Percentiles rank a stretch among this genome's conserved stretches.
These are phyloP conservation scores for Prunella strophiata DNA, from an alignment of 2,797 vertebrate species.

Conservation along the genomic window DNA sequence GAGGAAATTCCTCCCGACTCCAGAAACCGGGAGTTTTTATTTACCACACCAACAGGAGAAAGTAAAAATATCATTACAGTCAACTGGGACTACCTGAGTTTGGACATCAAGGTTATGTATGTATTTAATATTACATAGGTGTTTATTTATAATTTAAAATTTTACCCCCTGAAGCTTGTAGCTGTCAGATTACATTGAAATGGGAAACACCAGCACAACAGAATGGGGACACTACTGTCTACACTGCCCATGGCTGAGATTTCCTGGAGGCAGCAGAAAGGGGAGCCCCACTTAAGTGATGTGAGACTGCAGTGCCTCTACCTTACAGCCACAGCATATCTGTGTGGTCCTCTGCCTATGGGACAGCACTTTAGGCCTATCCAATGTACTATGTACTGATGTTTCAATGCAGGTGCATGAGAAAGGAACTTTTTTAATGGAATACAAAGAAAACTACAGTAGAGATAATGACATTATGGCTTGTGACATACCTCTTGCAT, in stretches of 20 bases:
- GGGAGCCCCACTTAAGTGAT: not conserved
- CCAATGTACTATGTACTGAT: not conserved
- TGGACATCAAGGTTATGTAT: not conserved
- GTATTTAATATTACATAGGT: not conserved
- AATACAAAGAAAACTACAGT: not conserved
- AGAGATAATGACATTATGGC: not conserved
- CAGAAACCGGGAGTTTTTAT: too few species aligned
- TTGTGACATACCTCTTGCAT: not conserved
- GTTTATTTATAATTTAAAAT: not conserved
- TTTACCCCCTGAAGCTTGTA: not conserved
- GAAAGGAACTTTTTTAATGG: not conserved
- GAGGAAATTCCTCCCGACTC: not conserved
- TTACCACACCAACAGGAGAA: not conserved
- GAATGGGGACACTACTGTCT: not conserved
- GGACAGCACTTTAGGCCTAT: not conserved
- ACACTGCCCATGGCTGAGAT: not conserved
- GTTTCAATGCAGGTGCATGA: not conserved
- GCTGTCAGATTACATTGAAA: not conserved
- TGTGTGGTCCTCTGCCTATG: accelerated
- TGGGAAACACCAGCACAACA: not conserved
- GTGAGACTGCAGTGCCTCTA: not conserved
- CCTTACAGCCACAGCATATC: not conserved
- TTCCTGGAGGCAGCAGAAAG: not conserved
- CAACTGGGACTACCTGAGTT: not conserved
- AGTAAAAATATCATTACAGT: not conserved